phyloP scores from a whole-genome alignment of 35 echinoderm and acorn worm species.

The Lytechinus variegatus region DNA sequence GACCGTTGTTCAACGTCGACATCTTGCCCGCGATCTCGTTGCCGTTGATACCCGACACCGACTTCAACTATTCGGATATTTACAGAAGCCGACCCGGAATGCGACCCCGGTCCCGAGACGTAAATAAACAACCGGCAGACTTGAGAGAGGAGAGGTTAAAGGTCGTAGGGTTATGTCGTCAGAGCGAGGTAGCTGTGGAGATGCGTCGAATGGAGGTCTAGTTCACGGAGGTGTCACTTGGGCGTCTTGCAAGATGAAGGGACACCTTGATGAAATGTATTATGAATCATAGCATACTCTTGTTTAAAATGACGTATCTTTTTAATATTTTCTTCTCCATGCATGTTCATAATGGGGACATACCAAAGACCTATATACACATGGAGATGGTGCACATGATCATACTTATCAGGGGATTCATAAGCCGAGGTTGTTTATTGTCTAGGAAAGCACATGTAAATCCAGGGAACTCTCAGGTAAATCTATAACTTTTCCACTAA shows the following conservation, averaged over 20 bases:
- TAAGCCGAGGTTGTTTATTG: too few relatives aligned
- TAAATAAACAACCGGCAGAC: conserved; percentile 47
- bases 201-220: neutral
- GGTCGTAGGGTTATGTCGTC: neutral
- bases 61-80: conserved; percentile 47
- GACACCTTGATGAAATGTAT: neutral
- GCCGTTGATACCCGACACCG: neutral
- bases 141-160: neutral
- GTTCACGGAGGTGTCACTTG: neutral
- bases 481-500: too few relatives aligned
- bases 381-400: neutral
- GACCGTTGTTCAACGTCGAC: neutral
- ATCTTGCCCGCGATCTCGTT: neutral
- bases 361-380: neutral
- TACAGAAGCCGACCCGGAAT: conserved; percentile 44
- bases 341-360: neutral
- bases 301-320: neutral
- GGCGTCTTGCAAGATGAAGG: neutral
- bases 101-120: conserved; percentile 30
- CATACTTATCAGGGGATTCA: too few relatives aligned
- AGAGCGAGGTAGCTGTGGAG: neutral
- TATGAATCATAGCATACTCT: neutral
- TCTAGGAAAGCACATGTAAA: too few relatives aligned
- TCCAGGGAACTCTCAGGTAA: too few relatives aligned
- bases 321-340: neutral